These are phyloP conservation scores for Melitaea cinxia DNA, from an alignment of 1,140 invertebrate genomes.

Conservation along the genomic window DNA sequence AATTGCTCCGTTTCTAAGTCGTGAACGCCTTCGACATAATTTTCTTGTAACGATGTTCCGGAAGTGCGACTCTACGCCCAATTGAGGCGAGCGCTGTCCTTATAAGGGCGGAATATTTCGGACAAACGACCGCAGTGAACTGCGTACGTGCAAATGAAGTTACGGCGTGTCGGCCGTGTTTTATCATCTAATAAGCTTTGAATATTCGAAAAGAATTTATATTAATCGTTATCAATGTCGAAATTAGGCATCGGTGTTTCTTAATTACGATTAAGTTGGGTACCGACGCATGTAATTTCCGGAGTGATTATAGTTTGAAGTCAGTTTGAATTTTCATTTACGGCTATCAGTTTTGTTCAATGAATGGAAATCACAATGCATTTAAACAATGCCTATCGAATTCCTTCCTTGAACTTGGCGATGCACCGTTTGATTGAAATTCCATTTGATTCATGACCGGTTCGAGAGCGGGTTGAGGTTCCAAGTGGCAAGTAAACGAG, in stretches of 20 bases:
- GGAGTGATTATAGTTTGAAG: not conserved
- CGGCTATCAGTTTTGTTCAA: not conserved
- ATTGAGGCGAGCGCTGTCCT: constrained; percentile 30
- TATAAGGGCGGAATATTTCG: constrained; percentile 36
- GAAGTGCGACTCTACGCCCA: constrained; percentile 34
- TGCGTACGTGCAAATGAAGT: constrained; percentile 10
- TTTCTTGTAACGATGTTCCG: constrained; percentile 23
- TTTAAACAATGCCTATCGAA: not conserved
- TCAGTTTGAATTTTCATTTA: not conserved
- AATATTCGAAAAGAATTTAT: not conserved
- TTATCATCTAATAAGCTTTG: constrained; percentile 20
- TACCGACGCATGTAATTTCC: not conserved
- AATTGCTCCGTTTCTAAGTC: constrained; percentile 15
- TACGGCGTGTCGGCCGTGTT: constrained; percentile 8
- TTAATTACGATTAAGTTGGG: not conserved
- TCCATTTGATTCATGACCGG: not conserved
- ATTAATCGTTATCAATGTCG: not conserved
- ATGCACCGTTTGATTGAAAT: constrained; percentile 9
- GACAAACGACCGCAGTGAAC: constrained; percentile 26
- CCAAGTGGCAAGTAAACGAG: constrained; percentile 3
- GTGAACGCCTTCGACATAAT: constrained; percentile 29
- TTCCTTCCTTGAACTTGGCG: not conserved
- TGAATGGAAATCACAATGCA: not conserved
- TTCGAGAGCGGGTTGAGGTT: constrained; percentile 16
- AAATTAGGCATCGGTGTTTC: not conserved